Conservation (phyloP, 1,140 invertebrate genomes). For the Drosophila mojavensis region DNA sequence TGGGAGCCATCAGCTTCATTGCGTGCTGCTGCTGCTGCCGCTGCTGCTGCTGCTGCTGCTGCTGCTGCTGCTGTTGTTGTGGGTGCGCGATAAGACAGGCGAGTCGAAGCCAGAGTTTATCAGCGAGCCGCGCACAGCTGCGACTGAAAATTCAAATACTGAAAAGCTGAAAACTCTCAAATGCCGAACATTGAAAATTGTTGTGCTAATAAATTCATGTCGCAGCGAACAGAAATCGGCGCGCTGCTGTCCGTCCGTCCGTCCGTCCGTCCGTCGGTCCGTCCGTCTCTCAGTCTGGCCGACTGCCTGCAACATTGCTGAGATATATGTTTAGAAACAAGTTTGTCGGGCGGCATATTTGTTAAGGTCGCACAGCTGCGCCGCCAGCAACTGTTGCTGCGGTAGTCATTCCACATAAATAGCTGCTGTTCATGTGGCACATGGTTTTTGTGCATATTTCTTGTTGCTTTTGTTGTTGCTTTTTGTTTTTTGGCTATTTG, state of each 20-base stretch:
- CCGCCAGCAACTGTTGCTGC: conserved; percentile 28
- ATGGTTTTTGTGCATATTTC: conserved; percentile 20
- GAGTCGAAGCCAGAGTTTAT: conserved; percentile 66
- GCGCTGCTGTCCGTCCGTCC: conserved; percentile 10
- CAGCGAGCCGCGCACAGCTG: conserved; percentile 52
- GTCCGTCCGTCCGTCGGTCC: too few species aligned
- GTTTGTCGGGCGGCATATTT: conserved; percentile 74
- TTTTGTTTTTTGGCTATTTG: conserved; percentile 37
- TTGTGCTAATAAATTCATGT: conserved; percentile 61
- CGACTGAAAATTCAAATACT: conserved; percentile 56
- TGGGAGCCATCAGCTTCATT: conserved; percentile 39
- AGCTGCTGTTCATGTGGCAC: conserved; percentile 77
- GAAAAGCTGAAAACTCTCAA: conserved; percentile 19
- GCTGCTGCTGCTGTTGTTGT: conserved; percentile 57
- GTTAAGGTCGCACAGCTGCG: conserved; percentile 81
- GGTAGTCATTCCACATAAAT: conserved; percentile 52
- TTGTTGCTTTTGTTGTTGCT: background rate
- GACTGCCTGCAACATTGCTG: conserved; percentile 37
- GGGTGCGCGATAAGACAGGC: conserved; percentile 71
- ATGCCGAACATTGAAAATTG: conserved; percentile 46
- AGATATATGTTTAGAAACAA: conserved; percentile 61
- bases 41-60: conserved; percentile 33
- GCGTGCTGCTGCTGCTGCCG: conserved; percentile 42
- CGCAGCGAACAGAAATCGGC: conserved; percentile 41
- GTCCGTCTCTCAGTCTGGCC: too few species aligned